phyloP scores from a whole-genome alignment of 2,888 invertebrate species.

The Acanthococcus lagerstroemiae region DNA sequence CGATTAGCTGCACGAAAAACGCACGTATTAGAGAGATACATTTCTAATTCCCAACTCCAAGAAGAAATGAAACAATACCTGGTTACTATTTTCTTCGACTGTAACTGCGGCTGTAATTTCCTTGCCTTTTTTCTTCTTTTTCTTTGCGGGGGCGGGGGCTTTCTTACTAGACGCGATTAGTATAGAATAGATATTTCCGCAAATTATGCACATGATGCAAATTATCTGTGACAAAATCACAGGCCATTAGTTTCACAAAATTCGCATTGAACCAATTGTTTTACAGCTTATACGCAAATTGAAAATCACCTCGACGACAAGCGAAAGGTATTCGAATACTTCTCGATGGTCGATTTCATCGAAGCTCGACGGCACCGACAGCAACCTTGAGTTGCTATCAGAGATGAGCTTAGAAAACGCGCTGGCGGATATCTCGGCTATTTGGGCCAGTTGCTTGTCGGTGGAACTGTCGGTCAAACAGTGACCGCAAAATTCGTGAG shows the following conservation, averaged over 20 bases:
- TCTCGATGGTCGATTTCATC: slow-evolving; percentile 10
- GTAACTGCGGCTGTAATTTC: neutral
- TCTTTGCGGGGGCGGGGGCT: neutral
- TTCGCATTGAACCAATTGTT: no score
- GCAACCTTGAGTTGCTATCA: slow-evolving; percentile 7
- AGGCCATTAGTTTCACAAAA: no score
- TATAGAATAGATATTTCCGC: slow-evolving; percentile 15
- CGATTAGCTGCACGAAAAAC: slow-evolving; percentile 7
- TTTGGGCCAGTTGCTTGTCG: slow-evolving; percentile 7
- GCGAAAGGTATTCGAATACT: slow-evolving; percentile 11
- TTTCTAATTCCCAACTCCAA: neutral
- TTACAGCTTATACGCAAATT: no score
- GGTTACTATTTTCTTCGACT: no score
- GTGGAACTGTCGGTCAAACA: neutral
- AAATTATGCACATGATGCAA: slow-evolving; percentile 13
- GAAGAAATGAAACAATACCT: neutral
- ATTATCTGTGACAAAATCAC: slow-evolving; percentile 3
- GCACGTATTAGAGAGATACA: neutral
- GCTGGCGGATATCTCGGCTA: slow-evolving; percentile 2
- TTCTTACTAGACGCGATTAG: slow-evolving; percentile 8
- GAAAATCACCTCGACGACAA: slow-evolving; percentile 18
- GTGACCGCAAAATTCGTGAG: slow-evolving; percentile 16
- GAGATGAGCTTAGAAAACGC: slow-evolving; percentile 6
- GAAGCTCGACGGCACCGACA: neutral
- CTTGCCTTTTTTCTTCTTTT: slow-evolving; percentile 23